Evolutionary conservation across 2,113 vertebrate genomes (phyloP).

Genomic region (Microtus richardsoni): DNA sequence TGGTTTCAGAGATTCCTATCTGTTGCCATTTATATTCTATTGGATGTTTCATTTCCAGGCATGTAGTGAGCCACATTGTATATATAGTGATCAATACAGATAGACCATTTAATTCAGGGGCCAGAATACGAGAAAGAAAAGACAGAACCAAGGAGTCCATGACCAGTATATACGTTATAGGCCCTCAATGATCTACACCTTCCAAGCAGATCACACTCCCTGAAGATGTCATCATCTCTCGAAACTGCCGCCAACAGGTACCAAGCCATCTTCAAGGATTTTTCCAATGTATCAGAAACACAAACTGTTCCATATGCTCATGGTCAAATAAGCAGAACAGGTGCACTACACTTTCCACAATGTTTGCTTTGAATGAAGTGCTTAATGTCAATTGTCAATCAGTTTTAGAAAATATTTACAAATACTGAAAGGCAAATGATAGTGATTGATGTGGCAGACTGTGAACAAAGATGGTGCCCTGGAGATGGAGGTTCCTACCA

Average conservation of each 20-base stretch:
- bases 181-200: background rate
- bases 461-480: accelerated
- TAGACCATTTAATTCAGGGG: background rate
- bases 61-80: background rate
- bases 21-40: background rate
- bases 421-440: background rate
- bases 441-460: background rate
- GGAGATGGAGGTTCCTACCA: background rate
- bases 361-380: no score
- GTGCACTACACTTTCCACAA: background rate
- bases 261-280: no score
- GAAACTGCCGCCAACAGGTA: background rate
- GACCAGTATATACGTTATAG: background rate
- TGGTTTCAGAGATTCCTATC: background rate
- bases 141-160: background rate
- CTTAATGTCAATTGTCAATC: background rate
- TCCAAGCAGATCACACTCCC: no score
- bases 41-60: background rate
- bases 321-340: background rate
- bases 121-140: background rate
- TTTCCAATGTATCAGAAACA: background rate
- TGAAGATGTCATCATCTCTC: background rate
- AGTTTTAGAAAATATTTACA: background rate
- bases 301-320: background rate
- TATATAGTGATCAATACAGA: accelerated